Evolutionary conservation across 2,797 vertebrate genomes (phyloP).

Genomic region (Myiothlypis coronata): DNA sequence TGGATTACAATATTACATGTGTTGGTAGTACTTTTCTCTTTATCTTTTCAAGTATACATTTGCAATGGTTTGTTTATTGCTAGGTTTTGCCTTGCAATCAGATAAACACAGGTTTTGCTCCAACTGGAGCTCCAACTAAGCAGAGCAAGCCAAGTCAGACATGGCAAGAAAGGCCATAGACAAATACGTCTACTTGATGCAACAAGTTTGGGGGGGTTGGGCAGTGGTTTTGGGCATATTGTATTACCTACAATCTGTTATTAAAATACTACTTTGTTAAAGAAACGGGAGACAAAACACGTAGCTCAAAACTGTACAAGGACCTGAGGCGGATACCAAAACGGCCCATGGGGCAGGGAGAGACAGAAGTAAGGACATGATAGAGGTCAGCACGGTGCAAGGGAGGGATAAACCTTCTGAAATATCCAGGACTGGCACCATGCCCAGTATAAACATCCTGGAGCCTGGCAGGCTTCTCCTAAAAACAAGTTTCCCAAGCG

Average conservation of each 20-base stretch:
- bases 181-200: background rate
- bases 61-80: background rate
- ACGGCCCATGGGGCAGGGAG: background rate
- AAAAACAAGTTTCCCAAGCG: background rate
- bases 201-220: background rate
- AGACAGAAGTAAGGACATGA: rapidly evolving
- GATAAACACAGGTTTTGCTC: background rate
- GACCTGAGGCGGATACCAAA: background rate
- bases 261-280: background rate
- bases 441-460: rapidly evolving
- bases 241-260: background rate
- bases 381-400: background rate
- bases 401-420: background rate
- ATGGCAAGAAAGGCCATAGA: background rate
- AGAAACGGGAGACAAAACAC: background rate
- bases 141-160: background rate
- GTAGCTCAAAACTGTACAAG: background rate
- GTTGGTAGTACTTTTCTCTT: background rate
- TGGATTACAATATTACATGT: background rate
- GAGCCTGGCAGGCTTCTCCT: background rate
- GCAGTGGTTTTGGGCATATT: background rate
- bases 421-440: background rate
- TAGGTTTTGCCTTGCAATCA: background rate
- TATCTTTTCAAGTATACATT: background rate
- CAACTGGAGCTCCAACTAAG: background rate